Evolutionary conservation across 2,797 vertebrate species (phyloP).

Genomic region (Chrosomus eos): DNA sequence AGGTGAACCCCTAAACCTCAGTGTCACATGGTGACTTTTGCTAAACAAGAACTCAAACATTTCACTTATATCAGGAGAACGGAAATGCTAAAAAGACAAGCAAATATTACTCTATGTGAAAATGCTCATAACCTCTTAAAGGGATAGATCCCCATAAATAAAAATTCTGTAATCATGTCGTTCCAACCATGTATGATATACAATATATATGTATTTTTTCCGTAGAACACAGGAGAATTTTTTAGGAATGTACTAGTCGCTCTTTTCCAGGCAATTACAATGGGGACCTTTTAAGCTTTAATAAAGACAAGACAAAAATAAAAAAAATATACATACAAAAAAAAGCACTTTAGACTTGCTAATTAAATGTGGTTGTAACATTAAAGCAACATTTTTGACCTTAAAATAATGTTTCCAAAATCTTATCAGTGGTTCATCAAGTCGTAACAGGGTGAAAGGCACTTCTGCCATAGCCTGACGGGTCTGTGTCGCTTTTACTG

Average conservation of each 20-base stretch:
- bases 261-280: background rate
- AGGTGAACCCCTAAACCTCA: slow-evolving; percentile 42
- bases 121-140: background rate
- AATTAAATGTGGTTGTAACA: background rate
- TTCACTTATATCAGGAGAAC: slow-evolving; percentile 29
- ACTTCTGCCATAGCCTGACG: too few relatives aligned
- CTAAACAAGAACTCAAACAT: slow-evolving; percentile 26
- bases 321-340: background rate
- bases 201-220: too few relatives aligned
- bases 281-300: background rate
- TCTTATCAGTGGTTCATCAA: too few relatives aligned
- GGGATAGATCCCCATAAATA: background rate
- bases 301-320: background rate
- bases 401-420: too few relatives aligned
- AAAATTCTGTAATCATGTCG: background rate
- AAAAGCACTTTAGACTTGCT: background rate
- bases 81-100: background rate
- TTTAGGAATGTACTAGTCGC: background rate
- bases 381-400: too few relatives aligned
- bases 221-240: background rate
- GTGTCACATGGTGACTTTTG: slow-evolving; percentile 20
- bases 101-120: slow-evolving; percentile 14
- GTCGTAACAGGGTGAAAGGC: too few relatives aligned
- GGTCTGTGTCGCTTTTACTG: too few relatives aligned
- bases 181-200: background rate